Base-by-base conservation (phyloP, 2,113 vertebrate genomes). In the Aspiorhynchus laticeps region DNA sequence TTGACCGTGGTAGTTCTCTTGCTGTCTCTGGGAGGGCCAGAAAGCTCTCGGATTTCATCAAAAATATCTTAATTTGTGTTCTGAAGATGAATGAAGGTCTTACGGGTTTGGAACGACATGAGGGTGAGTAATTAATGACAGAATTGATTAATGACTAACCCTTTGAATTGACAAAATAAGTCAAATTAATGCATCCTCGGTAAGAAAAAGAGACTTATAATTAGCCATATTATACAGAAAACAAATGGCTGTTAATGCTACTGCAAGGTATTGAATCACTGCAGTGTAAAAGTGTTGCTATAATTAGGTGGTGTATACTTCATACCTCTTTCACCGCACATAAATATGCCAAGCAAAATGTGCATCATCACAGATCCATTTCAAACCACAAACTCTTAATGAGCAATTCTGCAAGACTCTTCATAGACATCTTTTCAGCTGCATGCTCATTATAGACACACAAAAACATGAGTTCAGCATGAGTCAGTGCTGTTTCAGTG, bases 401-500 rank as follows among this genome's bases (percentile, higher is more conserved):
- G 80, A 82, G 38, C 59, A 31, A 12, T 69, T 83, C 9, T 33
- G 26, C 80, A 43, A 14, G 17, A 65, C 19, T 26, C 80, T 46
- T 61, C 11, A 28, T 24, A 19, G 61, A 28, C 15, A 26, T 31
- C 43, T 51, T 67, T 71, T 48, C 9, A 51, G 46, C 63, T 19
- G 19, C 19, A 33, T 33, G 10, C 43, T 69, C 41, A 69, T 83
- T 83, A 33, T 14, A 31, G 17, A 69, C 41, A 15, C 46, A 33
- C 14, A 31, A 73, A 31, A 10, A 26, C 28, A 28, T 10, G n/a
- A 31, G 15, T 31, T 83, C 41, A 48, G n/a, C 17, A 28, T 67
- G 36, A 31, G 17, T 19, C 15, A 43, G 14, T n/a, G 38, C 36
- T 5, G 41, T 46, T 41, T 85, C 71, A 88, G 36, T 83, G 80